phyloP scores from a whole-genome alignment of 2,888 invertebrate genomes.

The Hydroisotoma schaefferi region DNA sequence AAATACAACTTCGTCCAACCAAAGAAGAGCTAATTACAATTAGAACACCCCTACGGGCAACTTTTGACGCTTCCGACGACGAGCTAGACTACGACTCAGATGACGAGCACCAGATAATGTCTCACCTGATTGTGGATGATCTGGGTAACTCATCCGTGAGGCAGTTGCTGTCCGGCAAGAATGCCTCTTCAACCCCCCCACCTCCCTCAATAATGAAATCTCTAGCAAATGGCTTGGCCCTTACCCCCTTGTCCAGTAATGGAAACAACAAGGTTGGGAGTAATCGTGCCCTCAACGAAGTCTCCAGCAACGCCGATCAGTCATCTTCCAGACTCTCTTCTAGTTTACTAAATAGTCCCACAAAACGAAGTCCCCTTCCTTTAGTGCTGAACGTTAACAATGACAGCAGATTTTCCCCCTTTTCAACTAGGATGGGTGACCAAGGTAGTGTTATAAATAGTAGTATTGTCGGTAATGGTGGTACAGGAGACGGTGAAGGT shows the following conservation, averaged over 20 bases:
- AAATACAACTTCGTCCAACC: slow-evolving; percentile 22
- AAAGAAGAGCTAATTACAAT: slow-evolving; percentile 30
- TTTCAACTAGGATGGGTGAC: no score
- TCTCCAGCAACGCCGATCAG: no score
- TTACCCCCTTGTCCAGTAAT: slow-evolving; percentile 18
- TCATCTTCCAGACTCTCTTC: no score
- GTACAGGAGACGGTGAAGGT: no score
- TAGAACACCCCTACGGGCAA: slow-evolving; percentile 39
- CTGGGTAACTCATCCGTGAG: slow-evolving; percentile 23
- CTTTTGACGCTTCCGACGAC: slow-evolving; percentile 40
- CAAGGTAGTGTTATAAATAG: no score
- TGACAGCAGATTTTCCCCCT: no score
- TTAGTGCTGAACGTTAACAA: no score
- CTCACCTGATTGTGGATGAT: slow-evolving; percentile 31
- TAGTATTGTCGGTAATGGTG: no score
- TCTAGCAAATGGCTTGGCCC: slow-evolving; percentile 15
- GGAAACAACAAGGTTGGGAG: no score
- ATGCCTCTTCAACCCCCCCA: background rate
- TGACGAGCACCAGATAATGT: slow-evolving; percentile 17
- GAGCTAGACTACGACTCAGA: slow-evolving; percentile 33
- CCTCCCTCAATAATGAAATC: slow-evolving; percentile 15
- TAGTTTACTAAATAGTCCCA: no score
- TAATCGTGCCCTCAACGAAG: no score
- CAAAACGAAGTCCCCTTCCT: no score
- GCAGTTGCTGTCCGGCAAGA: slow-evolving; percentile 20